These are phyloP conservation scores for Ceyx melanurus DNA, from an alignment of 2,113 vertebrate species.

Conservation along the genomic window DNA sequence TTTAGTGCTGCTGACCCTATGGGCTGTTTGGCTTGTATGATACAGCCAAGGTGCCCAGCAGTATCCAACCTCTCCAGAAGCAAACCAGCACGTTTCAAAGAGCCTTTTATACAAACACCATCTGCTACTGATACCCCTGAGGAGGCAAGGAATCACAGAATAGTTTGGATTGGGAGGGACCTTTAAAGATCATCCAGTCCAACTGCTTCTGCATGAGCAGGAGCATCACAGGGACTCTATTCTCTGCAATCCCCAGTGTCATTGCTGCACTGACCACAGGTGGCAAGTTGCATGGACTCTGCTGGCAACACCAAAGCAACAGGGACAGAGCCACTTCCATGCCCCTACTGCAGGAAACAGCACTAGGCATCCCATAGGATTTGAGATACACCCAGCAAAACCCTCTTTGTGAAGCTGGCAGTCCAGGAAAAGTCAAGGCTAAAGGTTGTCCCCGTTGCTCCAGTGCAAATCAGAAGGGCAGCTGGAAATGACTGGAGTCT, in stretches of 20 bases:
- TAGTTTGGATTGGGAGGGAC: background rate
- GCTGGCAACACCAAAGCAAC: background rate
- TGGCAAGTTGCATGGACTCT: background rate
- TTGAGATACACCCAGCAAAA: background rate
- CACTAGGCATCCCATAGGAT: background rate
- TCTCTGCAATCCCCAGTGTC: background rate
- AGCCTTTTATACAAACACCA: background rate
- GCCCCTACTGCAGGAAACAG: background rate
- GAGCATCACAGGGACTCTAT: rapidly evolving
- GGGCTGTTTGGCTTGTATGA: background rate
- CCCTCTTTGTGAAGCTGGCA: background rate
- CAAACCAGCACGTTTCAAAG: background rate
- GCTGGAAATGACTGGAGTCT: background rate
- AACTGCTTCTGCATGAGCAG: background rate
- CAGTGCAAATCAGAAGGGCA: background rate
- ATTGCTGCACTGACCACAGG: background rate
- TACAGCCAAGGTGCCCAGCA: background rate
- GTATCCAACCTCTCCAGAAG: background rate
- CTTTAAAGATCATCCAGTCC: background rate
- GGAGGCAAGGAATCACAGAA: background rate
- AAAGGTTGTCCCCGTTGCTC: background rate
- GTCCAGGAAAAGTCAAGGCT: background rate
- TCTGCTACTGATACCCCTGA: background rate
- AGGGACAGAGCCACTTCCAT: background rate
- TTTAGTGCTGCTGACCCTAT: background rate